Conservation (phyloP, 2,888 invertebrate genomes). For the Escarpia spicata region DNA sequence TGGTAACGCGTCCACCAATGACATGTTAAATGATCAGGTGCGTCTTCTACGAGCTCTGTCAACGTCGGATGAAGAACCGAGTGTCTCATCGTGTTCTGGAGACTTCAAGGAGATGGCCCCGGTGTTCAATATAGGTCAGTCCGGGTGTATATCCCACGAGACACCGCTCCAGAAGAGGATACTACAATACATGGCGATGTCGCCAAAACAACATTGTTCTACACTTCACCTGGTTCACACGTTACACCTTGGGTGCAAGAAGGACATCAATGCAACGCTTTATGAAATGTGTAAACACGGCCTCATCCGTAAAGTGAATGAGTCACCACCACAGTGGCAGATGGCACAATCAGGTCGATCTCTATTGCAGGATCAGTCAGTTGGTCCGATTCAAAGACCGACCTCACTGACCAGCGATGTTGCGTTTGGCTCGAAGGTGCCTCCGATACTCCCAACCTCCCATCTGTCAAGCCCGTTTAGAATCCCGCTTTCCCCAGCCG, state of each 20-base stretch:
- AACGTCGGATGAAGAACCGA: background rate
- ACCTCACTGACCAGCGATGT: background rate
- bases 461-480: background rate
- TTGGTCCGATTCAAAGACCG: background rate
- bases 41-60: background rate
- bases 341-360: background rate
- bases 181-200: background rate
- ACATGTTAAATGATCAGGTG: background rate
- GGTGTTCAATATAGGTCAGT: background rate
- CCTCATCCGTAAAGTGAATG: constrained; percentile 20
- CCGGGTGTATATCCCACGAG: background rate
- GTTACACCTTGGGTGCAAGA: background rate
- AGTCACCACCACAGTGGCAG: constrained; percentile 21
- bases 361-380: background rate
- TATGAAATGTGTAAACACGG: constrained; percentile 22
- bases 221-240: background rate
- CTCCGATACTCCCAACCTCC: background rate
- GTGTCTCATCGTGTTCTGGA: background rate
- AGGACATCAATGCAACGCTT: constrained; percentile 21
- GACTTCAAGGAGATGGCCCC: background rate
- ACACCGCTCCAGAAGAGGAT: background rate
- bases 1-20: background rate
- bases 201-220: background rate
- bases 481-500: background rate
- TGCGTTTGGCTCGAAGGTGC: background rate